Evolutionary conservation across 2,797 vertebrate species (phyloP), one percentile per base, ranked within the genome.

Genomic region (Alectoris magna): DNA sequence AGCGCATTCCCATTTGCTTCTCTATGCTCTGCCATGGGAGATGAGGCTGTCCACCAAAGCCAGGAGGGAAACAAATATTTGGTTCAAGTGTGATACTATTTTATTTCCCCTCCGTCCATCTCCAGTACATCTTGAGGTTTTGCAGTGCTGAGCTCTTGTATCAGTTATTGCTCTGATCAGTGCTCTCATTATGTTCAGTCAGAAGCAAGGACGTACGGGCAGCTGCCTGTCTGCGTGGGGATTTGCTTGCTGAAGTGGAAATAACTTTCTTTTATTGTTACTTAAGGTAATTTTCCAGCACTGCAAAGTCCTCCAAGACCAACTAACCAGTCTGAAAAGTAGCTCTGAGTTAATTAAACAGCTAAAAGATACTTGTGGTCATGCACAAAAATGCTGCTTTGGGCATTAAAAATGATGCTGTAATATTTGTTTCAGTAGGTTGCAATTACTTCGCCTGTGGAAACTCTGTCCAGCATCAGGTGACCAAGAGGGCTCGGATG

Each of bases 281-380:
- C 63, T 91, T 87, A 63, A n/a, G 53, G 39, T 74, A 86, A 91
- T 74, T 89, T 92, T 74, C 44, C 43, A 67, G 44, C 24, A 4
- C 39, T 53, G 55, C 36, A 62, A 67, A 91, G 56, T 89, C 55
- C 86, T 92, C 59, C 58, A 80, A 87, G 84, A 55, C n/a, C 8
- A 29, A 36, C 59, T 83, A 68, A 93, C 68, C 14, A 81, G 11
- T 5, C 38, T 66, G 76, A 62, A 70, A 84, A 86, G 49, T 55
- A 84, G 73, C 79, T 83, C 38, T 60, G 60, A 91, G 64, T 81
- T 91, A 89, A 86, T 95, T 18, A 82, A 89, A 22, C 15, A 14
- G 18, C 66, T 31, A 29, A 63, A 58, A 67, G 43, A 44, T 75
- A 49, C 56, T 44, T 10, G 10, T 27, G 23, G n/a, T 53, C 21